Base-by-base conservation (phyloP, 2,113 vertebrate species). In the Stigmatopora nigra region DNA sequence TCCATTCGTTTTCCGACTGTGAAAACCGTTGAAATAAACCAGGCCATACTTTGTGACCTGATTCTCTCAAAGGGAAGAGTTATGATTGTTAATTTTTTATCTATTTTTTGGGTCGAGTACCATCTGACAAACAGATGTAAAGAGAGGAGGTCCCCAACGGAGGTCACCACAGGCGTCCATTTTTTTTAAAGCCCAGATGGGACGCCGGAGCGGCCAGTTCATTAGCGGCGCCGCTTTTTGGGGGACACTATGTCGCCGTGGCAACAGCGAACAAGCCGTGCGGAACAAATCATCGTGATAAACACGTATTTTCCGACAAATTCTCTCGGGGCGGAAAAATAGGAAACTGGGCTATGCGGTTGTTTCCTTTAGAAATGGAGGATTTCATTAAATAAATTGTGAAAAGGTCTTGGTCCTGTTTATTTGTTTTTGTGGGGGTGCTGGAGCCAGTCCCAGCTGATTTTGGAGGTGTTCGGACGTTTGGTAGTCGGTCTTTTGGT, bases 221-320 rank as follows among this genome's bases (percentile, higher is more conserved):
- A 82, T 87, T 83, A 84, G 69, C 31, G 71, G 71, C 72, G 79
- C 75, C 68, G 77, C 72, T 76, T 72, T 78, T 61, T 67, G 77
- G 76, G 65, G 19, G 5, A 38, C 55, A 11, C 61, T 31, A 61
- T 61, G 25, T 53, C n/a, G 19, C 73, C 14, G 44, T 36, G 41
- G 69, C 74, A 70, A 73, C 80, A 74, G 71, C 82, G 81, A 78
- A 69, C 84, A 79, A 84, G 82, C 25, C 25, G 25, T 31, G 25
- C 25, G 25, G 25, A 31, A 31, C 25, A 31, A 31, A 31, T 31
- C 25, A 31, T 31, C 25, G 25, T 31, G 1, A 31, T 31, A 31
- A 31, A 31, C 25, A 31, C 25, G 3, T 31, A 31, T 31, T 31
- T 31, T 31, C 3, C 25, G 25, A 31, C 25, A 31, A 31, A 31